Conservation (phyloP, 2,888 invertebrate species). For the Labia minor region DNA sequence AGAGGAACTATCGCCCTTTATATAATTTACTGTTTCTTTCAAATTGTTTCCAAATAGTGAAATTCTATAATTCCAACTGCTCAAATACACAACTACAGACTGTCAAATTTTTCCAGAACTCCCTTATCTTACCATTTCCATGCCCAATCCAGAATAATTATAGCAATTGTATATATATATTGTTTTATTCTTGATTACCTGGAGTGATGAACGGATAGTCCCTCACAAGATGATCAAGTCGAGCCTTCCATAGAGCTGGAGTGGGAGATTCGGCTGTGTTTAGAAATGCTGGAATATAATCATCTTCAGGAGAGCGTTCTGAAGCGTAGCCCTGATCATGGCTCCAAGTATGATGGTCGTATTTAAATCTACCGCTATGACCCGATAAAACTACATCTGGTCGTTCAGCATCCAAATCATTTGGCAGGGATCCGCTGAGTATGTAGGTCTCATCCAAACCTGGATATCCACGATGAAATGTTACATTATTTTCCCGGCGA, state of each 20-base stretch:
- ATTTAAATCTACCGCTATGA: constrained; percentile 40
- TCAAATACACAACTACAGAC: too few relatives aligned
- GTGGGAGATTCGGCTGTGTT: constrained; percentile 23
- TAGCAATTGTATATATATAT: too few relatives aligned
- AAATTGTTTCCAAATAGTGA: too few relatives aligned
- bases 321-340: constrained; percentile 64
- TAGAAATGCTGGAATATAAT: constrained; percentile 56
- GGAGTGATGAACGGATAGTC: constrained; percentile 55
- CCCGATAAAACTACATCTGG: constrained; percentile 31
- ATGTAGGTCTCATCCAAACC: constrained; percentile 32
- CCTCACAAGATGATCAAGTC: not conserved
- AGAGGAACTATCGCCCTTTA: too few relatives aligned
- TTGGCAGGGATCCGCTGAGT: constrained; percentile 53
- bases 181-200: too few relatives aligned
- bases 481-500: constrained; percentile 42
- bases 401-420: constrained; percentile 51
- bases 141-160: too few relatives aligned
- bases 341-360: constrained; percentile 17
- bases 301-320: constrained; percentile 65
- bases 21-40: too few relatives aligned
- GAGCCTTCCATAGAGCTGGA: not conserved
- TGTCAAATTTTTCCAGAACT: too few relatives aligned
- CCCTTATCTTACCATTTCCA: too few relatives aligned
- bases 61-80: too few relatives aligned
- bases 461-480: constrained; percentile 36